Conservation (phyloP, 2,888 invertebrate species). For the Epistrophe grossulariae region DNA sequence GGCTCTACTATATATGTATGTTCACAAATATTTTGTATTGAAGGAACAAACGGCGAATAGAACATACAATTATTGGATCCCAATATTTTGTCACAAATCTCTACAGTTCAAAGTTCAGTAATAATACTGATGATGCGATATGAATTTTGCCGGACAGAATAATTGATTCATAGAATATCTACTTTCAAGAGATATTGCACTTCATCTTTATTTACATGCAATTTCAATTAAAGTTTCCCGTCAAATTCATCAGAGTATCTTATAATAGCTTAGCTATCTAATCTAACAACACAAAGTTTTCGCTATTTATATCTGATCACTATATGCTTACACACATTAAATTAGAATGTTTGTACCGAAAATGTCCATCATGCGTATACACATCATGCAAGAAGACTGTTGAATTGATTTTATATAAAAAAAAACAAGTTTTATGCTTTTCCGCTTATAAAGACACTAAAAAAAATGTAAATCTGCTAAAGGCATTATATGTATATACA, state of each 20-base stretch:
- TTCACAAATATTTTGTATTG: too few species aligned
- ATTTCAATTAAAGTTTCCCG: background rate
- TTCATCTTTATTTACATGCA: background rate
- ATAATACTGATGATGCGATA: too few species aligned
- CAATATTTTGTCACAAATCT: too few species aligned
- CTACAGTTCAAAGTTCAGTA: too few species aligned
- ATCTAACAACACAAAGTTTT: background rate
- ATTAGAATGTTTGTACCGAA: background rate
- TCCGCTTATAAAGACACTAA: background rate
- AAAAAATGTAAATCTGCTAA: background rate
- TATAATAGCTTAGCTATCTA: background rate
- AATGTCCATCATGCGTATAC: conserved; percentile 2
- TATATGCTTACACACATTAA: background rate
- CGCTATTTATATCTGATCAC: background rate
- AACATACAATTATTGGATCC: too few species aligned
- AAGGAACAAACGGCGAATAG: too few species aligned
- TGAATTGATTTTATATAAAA: background rate
- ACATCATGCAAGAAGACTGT: background rate
- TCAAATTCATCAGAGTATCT: background rate
- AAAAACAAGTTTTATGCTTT: background rate
- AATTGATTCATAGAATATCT: too few species aligned
- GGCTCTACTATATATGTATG: too few species aligned
- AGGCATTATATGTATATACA: background rate
- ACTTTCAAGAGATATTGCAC: too few species aligned
- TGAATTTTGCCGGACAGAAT: too few species aligned